Evolutionary conservation across 2,888 invertebrate genomes (phyloP).

Genomic region (Cataglyphis rosenhaueri): DNA sequence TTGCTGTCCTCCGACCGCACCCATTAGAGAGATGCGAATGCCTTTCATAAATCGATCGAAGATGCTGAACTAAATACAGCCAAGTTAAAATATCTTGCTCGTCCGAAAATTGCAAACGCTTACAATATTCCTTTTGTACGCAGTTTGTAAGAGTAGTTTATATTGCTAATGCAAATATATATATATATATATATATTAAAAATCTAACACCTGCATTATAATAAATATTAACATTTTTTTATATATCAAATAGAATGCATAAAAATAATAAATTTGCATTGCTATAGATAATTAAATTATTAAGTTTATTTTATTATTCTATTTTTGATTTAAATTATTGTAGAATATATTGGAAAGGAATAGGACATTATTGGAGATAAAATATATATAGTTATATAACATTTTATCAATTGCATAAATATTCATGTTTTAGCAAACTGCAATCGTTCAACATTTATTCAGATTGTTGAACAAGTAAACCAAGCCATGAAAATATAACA

Average conservation of each 20-base stretch:
- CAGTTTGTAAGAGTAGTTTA: not conserved
- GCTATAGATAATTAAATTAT: no score
- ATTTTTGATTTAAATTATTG: no score
- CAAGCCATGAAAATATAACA: slow-evolving; percentile 52
- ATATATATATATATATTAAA: no score
- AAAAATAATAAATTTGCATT: no score
- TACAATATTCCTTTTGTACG: not conserved
- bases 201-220: no score
- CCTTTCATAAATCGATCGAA: slow-evolving; percentile 36
- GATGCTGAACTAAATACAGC: not conserved
- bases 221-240: no score
- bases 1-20: slow-evolving; percentile 33
- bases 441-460: slow-evolving; percentile 42
- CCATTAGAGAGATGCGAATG: slow-evolving; percentile 8
- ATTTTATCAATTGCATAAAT: slow-evolving; percentile 14
- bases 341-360: not conserved
- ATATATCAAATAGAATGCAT: no score
- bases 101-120: not conserved
- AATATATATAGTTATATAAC: not conserved
- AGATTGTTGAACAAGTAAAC: slow-evolving; percentile 61
- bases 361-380: not conserved
- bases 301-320: no score
- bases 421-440: slow-evolving; percentile 7
- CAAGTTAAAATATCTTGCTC: not conserved
- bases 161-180: not conserved